Base-by-base conservation (phyloP, 2,113 vertebrate genomes). In the Rhipidura dahli region DNA sequence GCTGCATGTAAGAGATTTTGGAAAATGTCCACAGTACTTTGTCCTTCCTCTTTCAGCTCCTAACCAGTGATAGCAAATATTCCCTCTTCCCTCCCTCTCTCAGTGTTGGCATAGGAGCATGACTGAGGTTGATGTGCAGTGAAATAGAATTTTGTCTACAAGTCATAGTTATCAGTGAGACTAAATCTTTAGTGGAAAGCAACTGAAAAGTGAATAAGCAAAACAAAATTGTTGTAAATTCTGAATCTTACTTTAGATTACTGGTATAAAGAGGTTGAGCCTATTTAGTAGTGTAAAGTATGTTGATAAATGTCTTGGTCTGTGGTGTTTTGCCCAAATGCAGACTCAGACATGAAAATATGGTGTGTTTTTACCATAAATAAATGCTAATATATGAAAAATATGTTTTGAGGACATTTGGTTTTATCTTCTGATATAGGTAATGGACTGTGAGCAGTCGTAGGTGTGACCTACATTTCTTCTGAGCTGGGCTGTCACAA, bases 401-500 rank as follows among this genome's bases (percentile, higher is more conserved):
- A 39, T 73, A 11, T 35, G 14, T 39, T 80, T 80, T 89, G 42
- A 64, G 53, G 39, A 23, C 0, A 0, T 70, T n/a, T 50, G 9
- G 11, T 59, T 90, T 81, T 87, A 26, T 71, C 11, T 92, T 81
- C 30, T 86, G 31, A 28, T 66, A 15, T 15, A 51, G 45, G 35
- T 77, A 70, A 35, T 61, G 71, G 86, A 22, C 54, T 86, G 26
- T 5, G n/a, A 75, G 65, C 33, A 49, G 71, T 60, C 0, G 0
- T 64, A 75, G 72, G n/a, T 64, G 17, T 94, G 93, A 94, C 83
- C 72, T 95, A 35, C 44, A 60, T 94, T 90, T 88, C 75, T 90
- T 72, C 63, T 80, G 63, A 88, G 53, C 31, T 49, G 50, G 33
- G 35, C 81, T 68, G 39, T 33, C 40, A 49, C 35, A 73, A 86